Conservation (phyloP, 1,140 invertebrate genomes). For the Drosophila dunni region DNA sequence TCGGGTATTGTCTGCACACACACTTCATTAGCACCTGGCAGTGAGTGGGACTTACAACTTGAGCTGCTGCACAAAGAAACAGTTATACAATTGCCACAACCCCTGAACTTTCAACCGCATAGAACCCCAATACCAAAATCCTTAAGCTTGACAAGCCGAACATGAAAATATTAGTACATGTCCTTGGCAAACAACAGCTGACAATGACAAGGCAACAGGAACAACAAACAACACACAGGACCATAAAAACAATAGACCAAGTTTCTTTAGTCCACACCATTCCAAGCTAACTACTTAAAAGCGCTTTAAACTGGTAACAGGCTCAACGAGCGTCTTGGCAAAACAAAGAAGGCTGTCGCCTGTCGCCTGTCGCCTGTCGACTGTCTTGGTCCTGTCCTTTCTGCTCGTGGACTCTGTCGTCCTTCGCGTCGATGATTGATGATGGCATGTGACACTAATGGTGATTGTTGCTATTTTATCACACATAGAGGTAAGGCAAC, state of each 20-base stretch:
- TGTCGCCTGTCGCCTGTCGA: too few relatives aligned
- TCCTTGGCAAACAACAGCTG: slow-evolving; percentile 68
- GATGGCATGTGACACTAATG: slow-evolving; percentile 80
- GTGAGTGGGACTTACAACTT: slow-evolving; percentile 28
- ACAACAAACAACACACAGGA: slow-evolving; percentile 37
- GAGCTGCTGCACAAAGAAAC: slow-evolving; percentile 29
- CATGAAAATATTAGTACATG: slow-evolving; percentile 77
- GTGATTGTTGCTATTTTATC: slow-evolving; percentile 83
- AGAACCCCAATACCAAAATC: not conserved
- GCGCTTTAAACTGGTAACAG: slow-evolving; percentile 71
- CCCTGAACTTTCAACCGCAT: not conserved
- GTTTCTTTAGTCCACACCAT: slow-evolving; percentile 18
- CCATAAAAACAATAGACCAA: slow-evolving; percentile 50
- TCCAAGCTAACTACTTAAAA: slow-evolving; percentile 64
- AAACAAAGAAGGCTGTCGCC: slow-evolving; percentile 52
- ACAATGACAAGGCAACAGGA: slow-evolving; percentile 60
- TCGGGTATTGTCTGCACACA: slow-evolving; percentile 52
- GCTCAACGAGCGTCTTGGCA: slow-evolving; percentile 46
- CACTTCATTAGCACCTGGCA: slow-evolving; percentile 82
- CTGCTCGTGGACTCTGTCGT: slow-evolving; percentile 50
- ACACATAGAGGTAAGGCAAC: slow-evolving; percentile 34
- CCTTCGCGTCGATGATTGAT: slow-evolving; percentile 72
- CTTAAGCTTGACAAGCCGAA: slow-evolving; percentile 57
- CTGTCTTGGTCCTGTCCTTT: slow-evolving; percentile 22
- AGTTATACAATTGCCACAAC: slow-evolving; percentile 1